Base-by-base conservation (phyloP, 2,113 vertebrate species). In the Embiotoca jacksoni region DNA sequence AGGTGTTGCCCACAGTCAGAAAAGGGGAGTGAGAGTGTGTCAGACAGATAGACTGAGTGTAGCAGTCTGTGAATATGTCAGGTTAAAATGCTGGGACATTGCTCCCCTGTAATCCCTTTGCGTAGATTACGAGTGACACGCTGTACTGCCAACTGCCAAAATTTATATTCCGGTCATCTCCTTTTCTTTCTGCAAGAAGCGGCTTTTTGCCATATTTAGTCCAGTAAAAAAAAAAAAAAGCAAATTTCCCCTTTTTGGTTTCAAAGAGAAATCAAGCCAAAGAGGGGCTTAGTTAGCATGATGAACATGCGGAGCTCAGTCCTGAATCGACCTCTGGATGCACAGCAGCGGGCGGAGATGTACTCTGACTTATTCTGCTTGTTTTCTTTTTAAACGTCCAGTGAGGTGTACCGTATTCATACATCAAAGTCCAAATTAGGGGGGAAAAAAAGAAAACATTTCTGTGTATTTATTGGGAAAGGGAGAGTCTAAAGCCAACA, bases 81-180 rank as follows among this genome's bases (percentile, higher is more conserved):
- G 61, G 77, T 83, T 83, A 64, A 90, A 83, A 81, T 47, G 69
- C 82, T 37, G 78, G 61, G 78, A 81, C 76, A 76, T 71, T 66
- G 70, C 82, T 80, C 58, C 74, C 53, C 81, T 85, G 66, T 82
- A 83, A 87, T 88, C 78, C 86, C 41, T 72, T 68, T 77, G 84
- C 1, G 5, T 64, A 85, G 83, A 88, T 91, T 85, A 89, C 57
- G 37, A 57, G 35, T 55, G 70, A 83, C 80, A 68, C 32, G 60
- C 49, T 75, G 52, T 37, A 23, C 57, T 66, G 80, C 74, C 73
- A 78, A 46, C 33, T 53, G 58, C 32, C 41, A 55, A 37, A 23
- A 72, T 89, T 68, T 83, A 54, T 89, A 85, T 90, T 86, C 86
- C 52, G 75, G 49, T 68, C 72, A 52, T 80, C 50, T 67, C 56